Evolutionary conservation across 2,797 vertebrate species (phyloP).

Genomic region (Amazona finschi): DNA sequence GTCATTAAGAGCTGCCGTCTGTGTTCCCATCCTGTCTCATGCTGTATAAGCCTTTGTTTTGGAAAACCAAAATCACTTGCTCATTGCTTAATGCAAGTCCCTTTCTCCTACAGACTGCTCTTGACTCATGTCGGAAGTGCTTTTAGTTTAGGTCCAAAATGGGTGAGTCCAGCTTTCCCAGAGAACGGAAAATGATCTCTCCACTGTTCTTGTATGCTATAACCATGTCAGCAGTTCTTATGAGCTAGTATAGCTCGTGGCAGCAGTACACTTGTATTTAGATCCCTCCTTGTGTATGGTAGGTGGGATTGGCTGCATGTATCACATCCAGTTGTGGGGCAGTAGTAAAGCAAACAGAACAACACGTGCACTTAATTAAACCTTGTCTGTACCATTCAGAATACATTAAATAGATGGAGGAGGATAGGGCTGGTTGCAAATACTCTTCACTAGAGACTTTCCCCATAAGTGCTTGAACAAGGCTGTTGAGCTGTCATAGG

Average conservation of each 20-base stretch:
- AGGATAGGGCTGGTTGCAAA: background rate
- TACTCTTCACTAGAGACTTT: background rate
- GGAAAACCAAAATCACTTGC: background rate
- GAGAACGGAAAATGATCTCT: background rate
- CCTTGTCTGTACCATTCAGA: background rate
- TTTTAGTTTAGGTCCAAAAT: background rate
- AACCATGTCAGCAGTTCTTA: background rate
- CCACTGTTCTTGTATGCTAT: background rate
- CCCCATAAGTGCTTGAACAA: background rate
- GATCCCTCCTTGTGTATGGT: background rate
- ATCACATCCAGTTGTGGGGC: too few relatives aligned
- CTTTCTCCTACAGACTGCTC: background rate
- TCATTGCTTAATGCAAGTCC: background rate
- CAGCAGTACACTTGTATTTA: background rate
- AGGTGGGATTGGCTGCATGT: background rate
- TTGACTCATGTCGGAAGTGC: background rate
- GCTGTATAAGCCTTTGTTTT: background rate
- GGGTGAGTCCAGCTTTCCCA: accelerated
- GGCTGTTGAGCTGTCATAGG: background rate
- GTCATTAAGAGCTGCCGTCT: background rate
- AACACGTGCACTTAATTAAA: background rate
- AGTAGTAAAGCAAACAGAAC: background rate
- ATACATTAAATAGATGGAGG: background rate
- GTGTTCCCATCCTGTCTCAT: background rate
- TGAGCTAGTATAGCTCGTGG: background rate